Evolutionary conservation across 2,113 vertebrate genomes (phyloP), one percentile per base, ranked within the genome.

Genomic region (Manacus vitellinus): DNA sequence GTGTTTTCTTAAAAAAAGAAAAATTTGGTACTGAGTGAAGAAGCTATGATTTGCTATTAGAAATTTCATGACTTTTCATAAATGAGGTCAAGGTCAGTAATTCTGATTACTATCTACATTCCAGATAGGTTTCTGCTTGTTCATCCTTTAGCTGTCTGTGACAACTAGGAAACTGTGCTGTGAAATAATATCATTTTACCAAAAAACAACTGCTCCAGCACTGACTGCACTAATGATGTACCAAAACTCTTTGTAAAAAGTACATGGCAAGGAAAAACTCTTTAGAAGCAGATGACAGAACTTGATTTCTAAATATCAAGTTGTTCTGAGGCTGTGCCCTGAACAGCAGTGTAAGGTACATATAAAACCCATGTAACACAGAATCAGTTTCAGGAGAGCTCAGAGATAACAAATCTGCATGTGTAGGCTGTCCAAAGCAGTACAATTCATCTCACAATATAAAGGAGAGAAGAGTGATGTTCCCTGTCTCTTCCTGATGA

Each of bases 51-150:
- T 78, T 82, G 44, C 23, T n/a, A 31, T 70, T 58, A 61, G 39
- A 74, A 52, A 68, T 56, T 52, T 44, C 83, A 27, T 28, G 44
- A 35, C 12, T 86, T 78, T 62, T 84, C 68, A 86, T 25, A 90
- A 93, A 85, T 70, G 52, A 84, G 88, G 72, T n/a, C 76, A 86
- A 75, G 73, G 76, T 85, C 88, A 92, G 61, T 47, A 61, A 81
- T 88, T 89, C 66, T 87, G 63, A 55, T 77, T 14, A 15, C 63
- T 43, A 3, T 24, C 39, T 63, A 20, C 31, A 67, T 71, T 88
- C 55, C 59, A 94, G 74, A 14, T 23, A 70, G 37, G 35, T 63
- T 85, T 79, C 58, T 83, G 54, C 59, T 92, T 73, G n/a, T 80
- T 84, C 21, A 63, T 39, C 37, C 80, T 87, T 41, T 37, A 68